Percentiles rank a stretch among this genome's conserved stretches.
phyloP scores from a whole-genome alignment of 2,113 vertebrate species.

The Cyanoramphus novaezelandiae region DNA sequence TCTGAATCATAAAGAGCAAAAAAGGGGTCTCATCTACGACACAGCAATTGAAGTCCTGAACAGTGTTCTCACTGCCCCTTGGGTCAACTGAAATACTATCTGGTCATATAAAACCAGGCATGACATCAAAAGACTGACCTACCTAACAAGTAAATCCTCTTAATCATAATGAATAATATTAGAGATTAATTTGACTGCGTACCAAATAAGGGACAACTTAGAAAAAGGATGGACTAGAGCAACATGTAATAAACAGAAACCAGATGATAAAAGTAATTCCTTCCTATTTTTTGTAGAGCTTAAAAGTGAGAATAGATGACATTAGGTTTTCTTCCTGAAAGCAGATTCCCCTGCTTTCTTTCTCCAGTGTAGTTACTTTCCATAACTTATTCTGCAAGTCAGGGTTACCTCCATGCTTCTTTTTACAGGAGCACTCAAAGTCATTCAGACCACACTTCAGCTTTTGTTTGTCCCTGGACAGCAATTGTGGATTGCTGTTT shows the following conservation, averaged over 20 bases:
- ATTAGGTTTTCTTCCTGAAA: background rate
- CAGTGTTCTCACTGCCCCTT: background rate
- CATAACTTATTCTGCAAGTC: background rate
- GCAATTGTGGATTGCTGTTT: background rate
- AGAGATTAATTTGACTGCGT: background rate
- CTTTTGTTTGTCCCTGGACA: background rate
- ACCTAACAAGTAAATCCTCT: background rate
- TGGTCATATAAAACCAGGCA: background rate
- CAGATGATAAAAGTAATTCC: background rate
- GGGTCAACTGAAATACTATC: background rate
- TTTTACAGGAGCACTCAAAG: background rate
- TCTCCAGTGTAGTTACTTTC: background rate
- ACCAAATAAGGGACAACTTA: background rate
- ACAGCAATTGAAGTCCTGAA: background rate
- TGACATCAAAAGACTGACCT: background rate
- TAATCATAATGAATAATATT: background rate
- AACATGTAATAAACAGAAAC: background rate
- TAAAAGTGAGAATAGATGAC: background rate
- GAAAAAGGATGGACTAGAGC: background rate
- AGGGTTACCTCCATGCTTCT: background rate
- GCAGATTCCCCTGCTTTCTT: background rate
- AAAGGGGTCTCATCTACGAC: background rate
- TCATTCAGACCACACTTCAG: background rate
- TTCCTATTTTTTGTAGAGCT: background rate
- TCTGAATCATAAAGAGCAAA: background rate